Conservation (phyloP, 2,113 vertebrate genomes). For the Amphiprion ocellaris region DNA sequence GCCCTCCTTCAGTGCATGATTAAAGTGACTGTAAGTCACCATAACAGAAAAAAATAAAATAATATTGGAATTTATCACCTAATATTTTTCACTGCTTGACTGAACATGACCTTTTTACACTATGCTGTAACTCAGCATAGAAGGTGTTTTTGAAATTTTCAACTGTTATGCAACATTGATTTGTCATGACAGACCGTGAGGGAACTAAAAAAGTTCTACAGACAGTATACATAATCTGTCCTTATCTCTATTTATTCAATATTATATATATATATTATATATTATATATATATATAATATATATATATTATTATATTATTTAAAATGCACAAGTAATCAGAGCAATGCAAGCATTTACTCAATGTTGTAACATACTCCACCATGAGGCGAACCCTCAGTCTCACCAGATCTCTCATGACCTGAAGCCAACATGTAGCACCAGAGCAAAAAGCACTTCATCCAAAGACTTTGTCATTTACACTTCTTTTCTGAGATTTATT, state of each 20-base stretch:
- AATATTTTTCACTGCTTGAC: neutral
- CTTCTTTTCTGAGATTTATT: no score
- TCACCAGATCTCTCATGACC: neutral
- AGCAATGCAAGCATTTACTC: neutral
- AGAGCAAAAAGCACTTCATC: no score
- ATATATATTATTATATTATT: neutral
- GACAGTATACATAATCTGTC: no score
- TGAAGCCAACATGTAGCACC: neutral
- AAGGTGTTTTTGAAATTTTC: neutral
- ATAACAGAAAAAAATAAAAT: neutral
- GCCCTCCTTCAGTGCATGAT: neutral
- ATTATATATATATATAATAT: no score
- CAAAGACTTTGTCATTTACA: no score
- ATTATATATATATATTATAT: no score
- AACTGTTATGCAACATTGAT: no score
- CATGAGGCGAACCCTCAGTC: neutral
- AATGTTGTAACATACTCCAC: neutral
- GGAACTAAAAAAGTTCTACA: no score
- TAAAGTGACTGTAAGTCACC: neutral
- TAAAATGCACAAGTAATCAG: neutral
- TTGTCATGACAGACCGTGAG: no score
- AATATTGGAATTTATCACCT: neutral
- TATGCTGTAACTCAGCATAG: no score
- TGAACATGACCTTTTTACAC: no score
- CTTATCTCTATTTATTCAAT: neutral